A percentile compares a stretch with the other conserved stretches of the same genome.
Evolutionary conservation across 2,113 vertebrate genomes (phyloP).

Genomic region (Eubucco bourcierii): DNA sequence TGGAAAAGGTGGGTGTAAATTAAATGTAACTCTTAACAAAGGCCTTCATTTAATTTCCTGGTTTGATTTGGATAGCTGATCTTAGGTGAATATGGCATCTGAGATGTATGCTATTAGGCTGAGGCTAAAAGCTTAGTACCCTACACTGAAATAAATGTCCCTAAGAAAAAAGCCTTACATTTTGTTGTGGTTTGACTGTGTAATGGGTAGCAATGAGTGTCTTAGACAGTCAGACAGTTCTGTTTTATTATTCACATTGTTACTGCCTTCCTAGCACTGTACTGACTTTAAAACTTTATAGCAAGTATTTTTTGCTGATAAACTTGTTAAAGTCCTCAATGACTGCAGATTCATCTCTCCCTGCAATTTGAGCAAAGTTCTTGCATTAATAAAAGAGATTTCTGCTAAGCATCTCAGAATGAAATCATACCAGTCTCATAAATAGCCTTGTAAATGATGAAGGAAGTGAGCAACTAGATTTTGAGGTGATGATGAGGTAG

Average conservation of each 20-base stretch:
- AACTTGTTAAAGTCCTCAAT: background rate
- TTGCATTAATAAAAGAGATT: background rate
- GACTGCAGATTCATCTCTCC: background rate
- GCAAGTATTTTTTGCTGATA: background rate
- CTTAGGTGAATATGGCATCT: background rate
- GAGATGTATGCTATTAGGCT: background rate
- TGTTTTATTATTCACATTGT: background rate
- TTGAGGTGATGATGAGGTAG: background rate
- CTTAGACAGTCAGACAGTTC: background rate
- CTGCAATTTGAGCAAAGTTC: background rate
- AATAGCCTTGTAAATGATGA: background rate
- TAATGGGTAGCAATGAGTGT: background rate
- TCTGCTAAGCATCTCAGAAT: background rate
- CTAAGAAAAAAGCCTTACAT: background rate
- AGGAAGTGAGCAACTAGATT: background rate
- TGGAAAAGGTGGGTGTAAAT: background rate
- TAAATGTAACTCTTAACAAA: background rate
- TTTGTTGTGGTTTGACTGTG: slow-evolving; percentile 2
- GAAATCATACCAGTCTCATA: background rate
- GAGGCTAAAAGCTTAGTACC: background rate
- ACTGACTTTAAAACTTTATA: background rate
- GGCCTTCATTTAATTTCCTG: background rate
- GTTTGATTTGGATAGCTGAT: background rate
- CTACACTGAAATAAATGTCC: background rate
- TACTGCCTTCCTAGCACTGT: background rate